Evolutionary conservation across 2,888 invertebrate species (phyloP).

Genomic region (Aphidoletes aphidimyza): DNA sequence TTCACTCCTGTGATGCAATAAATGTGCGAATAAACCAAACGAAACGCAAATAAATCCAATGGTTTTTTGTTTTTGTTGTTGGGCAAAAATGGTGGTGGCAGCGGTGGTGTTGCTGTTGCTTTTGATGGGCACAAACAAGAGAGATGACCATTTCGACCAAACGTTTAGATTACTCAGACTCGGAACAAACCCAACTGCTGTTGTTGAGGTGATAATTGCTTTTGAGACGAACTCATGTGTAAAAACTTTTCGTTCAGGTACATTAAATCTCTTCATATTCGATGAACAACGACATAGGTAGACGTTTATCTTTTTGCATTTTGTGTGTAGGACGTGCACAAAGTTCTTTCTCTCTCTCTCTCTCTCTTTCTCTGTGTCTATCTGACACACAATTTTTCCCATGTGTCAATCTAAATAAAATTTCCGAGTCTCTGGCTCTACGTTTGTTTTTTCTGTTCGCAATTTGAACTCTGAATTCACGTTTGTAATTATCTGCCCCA

Average conservation of each 20-base stretch:
- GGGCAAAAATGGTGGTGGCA: too few species aligned
- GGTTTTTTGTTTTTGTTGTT: background rate
- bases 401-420: background rate
- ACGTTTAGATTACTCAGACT: background rate
- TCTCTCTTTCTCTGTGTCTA: background rate
- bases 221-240: conserved; percentile 52
- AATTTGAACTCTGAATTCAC: background rate
- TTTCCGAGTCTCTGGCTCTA: background rate
- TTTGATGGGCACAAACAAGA: too few species aligned
- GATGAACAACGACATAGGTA: background rate
- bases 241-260: conserved; percentile 47
- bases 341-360: background rate
- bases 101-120: background rate
- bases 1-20: background rate
- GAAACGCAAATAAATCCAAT: conserved; percentile 40
- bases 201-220: conserved; percentile 53
- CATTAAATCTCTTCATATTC: conserved; percentile 34
- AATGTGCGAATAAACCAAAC: conserved; percentile 32
- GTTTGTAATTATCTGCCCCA: background rate
- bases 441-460: background rate
- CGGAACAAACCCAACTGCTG: too few species aligned
- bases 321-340: conserved; percentile 23
- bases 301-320: background rate
- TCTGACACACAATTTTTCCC: background rate
- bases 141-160: background rate